Evolutionary conservation across 2,888 invertebrate genomes (phyloP), one percentile per base, ranked within the genome.

Genomic region (Nomada fabriciana): DNA sequence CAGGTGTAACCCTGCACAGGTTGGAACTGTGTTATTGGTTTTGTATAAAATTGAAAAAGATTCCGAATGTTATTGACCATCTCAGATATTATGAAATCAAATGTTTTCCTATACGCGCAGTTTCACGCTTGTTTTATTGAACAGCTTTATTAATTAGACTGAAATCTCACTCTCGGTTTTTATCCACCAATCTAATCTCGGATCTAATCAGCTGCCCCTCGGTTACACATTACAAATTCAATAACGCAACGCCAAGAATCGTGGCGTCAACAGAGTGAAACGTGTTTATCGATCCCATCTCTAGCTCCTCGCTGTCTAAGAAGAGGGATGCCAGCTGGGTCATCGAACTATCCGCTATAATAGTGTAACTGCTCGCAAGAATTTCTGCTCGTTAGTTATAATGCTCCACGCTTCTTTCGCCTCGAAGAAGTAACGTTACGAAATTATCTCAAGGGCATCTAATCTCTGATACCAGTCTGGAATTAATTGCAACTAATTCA

Each of bases 381-480:
- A 81, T 83, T 81, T 83, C 63, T 52, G 60, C 43, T 80, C 55
- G n/a, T 78, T 76, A 68, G 67, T 15, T 25, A 10, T 25, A 11
- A 43, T 59, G 63, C 68, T 74, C 69, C 69, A 36, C 64, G 29
- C 2, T 36, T 60, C 63, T 18, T 15, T 50, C 63, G 76, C 68
- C 36, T 5, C 36, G 36, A 36, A 5, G 36, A 74, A 77, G 4
- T 9, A 20, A 29, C 55, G 25, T 61, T 64, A 29, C 50, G 25
- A 50, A n/a, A 65, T 72, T 53, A 7, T 9, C 18, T 29, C 7
- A 18, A 43, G 25, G 42, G 18, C n/a, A 1, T 65, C n/a, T 1
- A 15, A 55, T 55, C 25, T 47, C 36, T 36, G 36, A 36, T 36
- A 29, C 43, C 43, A 13, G 7, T 11, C 11, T 29, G n/a, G 29